Evolutionary conservation across 2,888 invertebrate genomes (phyloP), one percentile per base, ranked within the genome.

Genomic region (Kryphioiulus occultus): DNA sequence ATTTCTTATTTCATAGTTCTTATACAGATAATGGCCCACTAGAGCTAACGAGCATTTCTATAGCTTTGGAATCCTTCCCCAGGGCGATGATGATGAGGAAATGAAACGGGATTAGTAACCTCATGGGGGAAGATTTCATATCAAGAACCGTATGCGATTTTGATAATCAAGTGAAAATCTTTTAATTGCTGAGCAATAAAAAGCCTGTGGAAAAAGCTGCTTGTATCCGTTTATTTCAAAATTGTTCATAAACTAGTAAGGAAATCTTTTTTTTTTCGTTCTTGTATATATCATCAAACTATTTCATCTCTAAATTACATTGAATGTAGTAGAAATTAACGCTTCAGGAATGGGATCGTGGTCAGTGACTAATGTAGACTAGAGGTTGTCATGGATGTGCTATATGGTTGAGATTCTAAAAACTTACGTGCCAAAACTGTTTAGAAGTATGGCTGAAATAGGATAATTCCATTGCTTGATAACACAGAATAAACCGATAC

Each of bases 51-150:
- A 12, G 78, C 26, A 26, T 15, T 78, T 78, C 12, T 30, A 30
- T 30, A 1, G 30, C 78, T 78, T 78, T 15, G 53, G 4, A 15
- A 22, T 30, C 12, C 78, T 12, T 78, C 35, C 35, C 35, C 12
- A 30, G 78, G 30, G 78, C 22, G 30, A 15, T 78, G 17, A 78
- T 15, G 78, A 78, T 30, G 78, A 78, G 78, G 78, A 78, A 78
- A 78, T 78, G 26, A 78, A 78, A 78, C 78, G 30, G 78, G 78
- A 78, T 78, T 78, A 15, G 30, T 78, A 10, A 30, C 78, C 78
- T 78, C 78, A 26, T 78, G 78, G 78, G 68, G 78, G 68, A 68
- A 3, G 68, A 68, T n/a, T 68, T 9, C 68, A 22, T 22, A 22
- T 68, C 10, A 22, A 68, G 68, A n/a, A 12, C 10, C 26, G 68